Percentiles rank a stretch among this genome's conserved stretches.
Conservation (phyloP, 2,888 invertebrate species). For the Agrotis clavis region DNA sequence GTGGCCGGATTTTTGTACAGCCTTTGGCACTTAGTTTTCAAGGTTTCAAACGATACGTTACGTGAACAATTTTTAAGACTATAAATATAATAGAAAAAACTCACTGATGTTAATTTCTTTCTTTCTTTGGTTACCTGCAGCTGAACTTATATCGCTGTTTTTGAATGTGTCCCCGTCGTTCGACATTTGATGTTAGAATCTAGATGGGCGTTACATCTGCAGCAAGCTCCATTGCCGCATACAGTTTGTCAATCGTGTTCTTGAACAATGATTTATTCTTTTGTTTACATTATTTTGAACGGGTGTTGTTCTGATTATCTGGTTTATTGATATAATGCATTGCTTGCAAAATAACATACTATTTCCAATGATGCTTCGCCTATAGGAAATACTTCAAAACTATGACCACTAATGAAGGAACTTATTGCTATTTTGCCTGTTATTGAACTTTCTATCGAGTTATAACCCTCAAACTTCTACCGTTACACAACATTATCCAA, state of each 20-base stretch:
- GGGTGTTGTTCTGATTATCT: too few species aligned
- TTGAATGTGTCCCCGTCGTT: background rate
- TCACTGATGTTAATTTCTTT: background rate
- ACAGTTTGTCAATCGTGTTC: background rate
- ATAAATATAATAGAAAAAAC: too few species aligned
- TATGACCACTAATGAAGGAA: too few species aligned
- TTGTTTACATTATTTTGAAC: background rate
- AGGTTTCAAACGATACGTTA: slow-evolving; percentile 1
- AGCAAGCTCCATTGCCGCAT: background rate
- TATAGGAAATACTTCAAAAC: background rate
- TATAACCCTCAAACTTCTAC: background rate
- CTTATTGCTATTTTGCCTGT: background rate
- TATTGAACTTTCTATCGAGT: background rate
- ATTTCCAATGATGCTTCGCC: background rate
- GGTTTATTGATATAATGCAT: background rate
- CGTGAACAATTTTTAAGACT: background rate
- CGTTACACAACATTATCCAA: slow-evolving; percentile 25
- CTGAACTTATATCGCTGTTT: background rate
- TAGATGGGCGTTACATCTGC: slow-evolving; percentile 5
- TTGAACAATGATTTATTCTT: background rate
- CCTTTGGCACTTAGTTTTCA: slow-evolving; percentile 7
- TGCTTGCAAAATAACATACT: too few species aligned
- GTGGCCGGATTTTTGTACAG: background rate
- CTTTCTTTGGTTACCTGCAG: background rate
- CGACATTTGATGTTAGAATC: background rate